Base-by-base conservation (phyloP, 2,888 invertebrate species). In the Halictus quadricinctus region DNA sequence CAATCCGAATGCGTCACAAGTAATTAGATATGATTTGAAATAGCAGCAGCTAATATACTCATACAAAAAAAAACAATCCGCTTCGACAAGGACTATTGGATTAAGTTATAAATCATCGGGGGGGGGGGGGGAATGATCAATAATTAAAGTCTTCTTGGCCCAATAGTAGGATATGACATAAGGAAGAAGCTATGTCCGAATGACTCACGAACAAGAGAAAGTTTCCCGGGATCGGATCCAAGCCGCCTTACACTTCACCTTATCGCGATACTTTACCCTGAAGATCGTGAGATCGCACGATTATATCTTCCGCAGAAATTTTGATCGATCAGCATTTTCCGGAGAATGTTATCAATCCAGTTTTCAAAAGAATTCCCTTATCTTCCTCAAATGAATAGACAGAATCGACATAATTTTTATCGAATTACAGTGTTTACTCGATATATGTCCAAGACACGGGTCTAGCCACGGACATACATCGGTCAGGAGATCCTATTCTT, bases 141-240 rank as follows among this genome's bases (percentile, higher is more conserved):
- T 85, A 88, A 88, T 87, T 87, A 83, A 76, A 77, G 72, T 48
- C 60, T 70, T 76, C 73, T 79, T 43, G 25, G 1, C 21, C 36
- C 41, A 72, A 74, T 80, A 18, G 80, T 36, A 41, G 72, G 80
- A 84, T 88, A 88, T 89, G 92, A 92, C 91, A 91, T 89, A 89
- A 90, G 89, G 85, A 92, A 88, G 89, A 91, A 92, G 90, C 81
- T 91, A 92, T 92, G 91, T 77, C 80, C 72, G 82, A 79, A 81
- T 91, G 89, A 91, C 77, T 91, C 88, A 91, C 73, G 75, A 78
- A 72, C 41, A 60, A 79, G 88, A 87, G 87, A 89, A 89, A 89
- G 90, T 90, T 87, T 70, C 78, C 10, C 73, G 25, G 36, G 73
- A 73, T 41, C 50, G 78, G 75, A 58, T 81, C 58, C 60, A n/a